Percentiles rank a stretch among this genome's conserved stretches.
Evolutionary conservation across 35 echinoderm and acorn worm genomes (phyloP).

Genomic region (Patiria miniata): DNA sequence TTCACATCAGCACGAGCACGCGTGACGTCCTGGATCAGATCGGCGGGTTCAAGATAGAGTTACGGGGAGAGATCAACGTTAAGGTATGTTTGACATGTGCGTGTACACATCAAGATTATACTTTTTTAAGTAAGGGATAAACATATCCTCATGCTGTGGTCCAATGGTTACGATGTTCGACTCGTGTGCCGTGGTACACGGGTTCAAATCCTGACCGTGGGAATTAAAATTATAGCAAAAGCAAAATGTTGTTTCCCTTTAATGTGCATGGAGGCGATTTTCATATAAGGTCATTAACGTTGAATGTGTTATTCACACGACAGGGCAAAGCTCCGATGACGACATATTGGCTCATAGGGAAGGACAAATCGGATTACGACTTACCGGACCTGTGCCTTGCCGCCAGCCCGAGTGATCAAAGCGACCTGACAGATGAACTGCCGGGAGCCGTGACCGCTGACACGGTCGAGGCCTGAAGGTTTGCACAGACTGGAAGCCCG

Average conservation of each 20-base stretch:
- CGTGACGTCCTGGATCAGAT: neutral
- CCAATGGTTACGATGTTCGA: no score
- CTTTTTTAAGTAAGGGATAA: neutral
- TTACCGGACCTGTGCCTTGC: neutral
- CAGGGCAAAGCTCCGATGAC: constrained; percentile 55
- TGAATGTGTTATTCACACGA: neutral
- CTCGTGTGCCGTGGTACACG: no score
- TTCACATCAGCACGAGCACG: constrained; percentile 36
- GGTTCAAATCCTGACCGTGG: no score
- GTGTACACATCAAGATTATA: neutral
- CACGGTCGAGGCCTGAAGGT: neutral
- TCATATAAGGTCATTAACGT: no score
- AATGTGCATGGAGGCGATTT: no score
- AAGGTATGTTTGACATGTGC: no score
- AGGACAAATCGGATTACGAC: neutral
- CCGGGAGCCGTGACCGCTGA: neutral
- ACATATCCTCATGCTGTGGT: neutral
- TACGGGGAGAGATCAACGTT: constrained; percentile 31
- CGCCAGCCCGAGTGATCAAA: neutral
- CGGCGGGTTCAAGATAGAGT: constrained; percentile 31
- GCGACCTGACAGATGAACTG: neutral
- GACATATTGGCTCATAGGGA: constrained; percentile 35
- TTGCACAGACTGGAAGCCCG: no score
- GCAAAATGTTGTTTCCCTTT: no score
- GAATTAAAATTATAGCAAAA: no score